phyloP scores from a whole-genome alignment of 2,888 invertebrate species.

The Eupithecia tripunctaria region DNA sequence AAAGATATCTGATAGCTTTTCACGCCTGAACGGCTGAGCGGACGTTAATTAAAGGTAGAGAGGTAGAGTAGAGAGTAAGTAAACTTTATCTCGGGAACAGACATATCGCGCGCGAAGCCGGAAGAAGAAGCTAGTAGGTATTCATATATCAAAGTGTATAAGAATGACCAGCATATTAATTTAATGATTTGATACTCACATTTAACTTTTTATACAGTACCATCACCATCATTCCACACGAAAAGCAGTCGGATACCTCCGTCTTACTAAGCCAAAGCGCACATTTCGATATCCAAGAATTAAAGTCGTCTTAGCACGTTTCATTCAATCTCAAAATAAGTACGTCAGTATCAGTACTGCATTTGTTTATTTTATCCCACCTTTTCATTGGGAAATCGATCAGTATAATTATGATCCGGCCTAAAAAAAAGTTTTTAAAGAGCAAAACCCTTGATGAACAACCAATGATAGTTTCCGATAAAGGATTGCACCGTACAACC shows the following conservation, averaged over 20 bases:
- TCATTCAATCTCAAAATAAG: neutral
- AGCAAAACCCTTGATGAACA: neutral
- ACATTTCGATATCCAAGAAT: neutral
- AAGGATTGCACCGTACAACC: slow-evolving; percentile 5
- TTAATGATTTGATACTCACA: slow-evolving; percentile 21
- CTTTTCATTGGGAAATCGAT: neutral
- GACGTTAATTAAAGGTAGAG: no score
- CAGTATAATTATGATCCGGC: neutral
- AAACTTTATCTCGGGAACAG: no score
- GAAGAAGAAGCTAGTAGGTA: neutral
- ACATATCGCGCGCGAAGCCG: no score
- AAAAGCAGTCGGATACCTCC: slow-evolving; percentile 27
- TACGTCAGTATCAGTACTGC: neutral
- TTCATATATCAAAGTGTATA: neutral
- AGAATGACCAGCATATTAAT: neutral
- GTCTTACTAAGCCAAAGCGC: slow-evolving; percentile 18
- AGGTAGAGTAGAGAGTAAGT: no score
- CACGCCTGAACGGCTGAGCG: no score
- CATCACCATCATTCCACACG: slow-evolving; percentile 37
- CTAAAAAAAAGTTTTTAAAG: neutral
- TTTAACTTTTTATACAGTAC: slow-evolving; percentile 33
- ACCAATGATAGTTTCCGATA: neutral
- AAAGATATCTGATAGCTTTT: no score
- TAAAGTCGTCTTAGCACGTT: neutral
- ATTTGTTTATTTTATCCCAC: neutral